Evolutionary conservation across 2,888 invertebrate genomes (phyloP).

Genomic region (Drosophila paranaensis): DNA sequence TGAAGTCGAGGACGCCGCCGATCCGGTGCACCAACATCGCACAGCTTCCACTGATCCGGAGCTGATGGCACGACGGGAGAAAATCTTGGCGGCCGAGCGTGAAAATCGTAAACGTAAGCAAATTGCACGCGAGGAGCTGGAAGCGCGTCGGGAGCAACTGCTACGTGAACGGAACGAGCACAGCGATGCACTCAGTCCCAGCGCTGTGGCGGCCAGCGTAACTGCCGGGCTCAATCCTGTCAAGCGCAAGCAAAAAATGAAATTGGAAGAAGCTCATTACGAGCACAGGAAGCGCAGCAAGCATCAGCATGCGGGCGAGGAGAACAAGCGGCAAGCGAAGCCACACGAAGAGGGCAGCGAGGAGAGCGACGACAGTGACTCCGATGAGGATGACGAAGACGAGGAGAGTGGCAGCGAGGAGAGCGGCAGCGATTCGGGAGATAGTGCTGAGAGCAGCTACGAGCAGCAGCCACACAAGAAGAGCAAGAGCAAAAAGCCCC

Average conservation of each 20-base stretch:
- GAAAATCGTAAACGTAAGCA: conserved; percentile 92
- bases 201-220: conserved; percentile 81
- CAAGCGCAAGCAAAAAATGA: conserved; percentile 65
- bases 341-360: conserved; percentile 37
- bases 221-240: conserved; percentile 81
- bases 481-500: conserved; percentile 63
- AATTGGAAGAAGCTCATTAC: conserved; percentile 47
- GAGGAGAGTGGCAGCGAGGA: conserved; percentile 54
- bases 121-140: conserved; percentile 89
- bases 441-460: conserved; percentile 64
- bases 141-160: conserved; percentile 87
- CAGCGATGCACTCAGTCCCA: conserved; percentile 77
- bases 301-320: conserved; percentile 71
- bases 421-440: conserved; percentile 49
- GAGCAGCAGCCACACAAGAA: conserved; percentile 33
- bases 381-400: conserved; percentile 48
- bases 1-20: conserved; percentile 68
- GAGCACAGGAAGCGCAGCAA: conserved; percentile 70
- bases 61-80: conserved; percentile 87
- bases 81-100: conserved; percentile 90
- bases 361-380: conserved; percentile 54
- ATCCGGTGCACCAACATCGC: conserved; percentile 49
- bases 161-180: conserved; percentile 73
- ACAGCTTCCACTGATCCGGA: conserved; percentile 85
- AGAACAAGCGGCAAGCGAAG: conserved; percentile 61